Conservation (phyloP, 2,888 invertebrate genomes). For the Cordilura impudica region DNA sequence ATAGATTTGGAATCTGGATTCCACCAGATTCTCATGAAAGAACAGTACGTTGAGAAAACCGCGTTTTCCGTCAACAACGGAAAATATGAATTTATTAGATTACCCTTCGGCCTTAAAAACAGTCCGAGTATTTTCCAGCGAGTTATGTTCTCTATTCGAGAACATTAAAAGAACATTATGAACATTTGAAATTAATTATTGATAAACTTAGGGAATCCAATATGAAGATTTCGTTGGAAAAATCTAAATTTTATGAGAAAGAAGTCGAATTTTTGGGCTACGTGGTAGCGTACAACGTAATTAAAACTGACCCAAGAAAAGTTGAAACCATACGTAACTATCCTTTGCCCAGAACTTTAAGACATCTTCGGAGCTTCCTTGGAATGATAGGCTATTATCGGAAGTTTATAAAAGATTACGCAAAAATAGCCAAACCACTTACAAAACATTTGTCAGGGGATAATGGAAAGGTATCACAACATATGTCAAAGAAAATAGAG, state of each 20-base stretch:
- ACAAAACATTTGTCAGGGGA: conserved; percentile 58
- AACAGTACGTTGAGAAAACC: conserved; percentile 55
- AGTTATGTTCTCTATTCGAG: conserved; percentile 58
- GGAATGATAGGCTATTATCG: conserved; percentile 52
- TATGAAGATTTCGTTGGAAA: conserved; percentile 64
- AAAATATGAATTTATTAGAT: too few species aligned
- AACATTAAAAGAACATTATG: conserved; percentile 40
- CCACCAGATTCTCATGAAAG: conserved; percentile 54
- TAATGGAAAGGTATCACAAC: too few species aligned
- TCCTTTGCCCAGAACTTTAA: conserved; percentile 56
- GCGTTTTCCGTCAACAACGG: too few species aligned
- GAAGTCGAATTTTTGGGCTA: conserved; percentile 63
- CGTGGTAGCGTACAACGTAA: conserved; percentile 46
- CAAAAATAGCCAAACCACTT: too few species aligned
- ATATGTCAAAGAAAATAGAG: conserved; percentile 45
- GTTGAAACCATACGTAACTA: conserved; percentile 56
- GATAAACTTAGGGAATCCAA: conserved; percentile 48
- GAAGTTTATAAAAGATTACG: conserved; percentile 35
- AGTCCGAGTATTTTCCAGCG: conserved; percentile 53
- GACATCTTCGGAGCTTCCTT: conserved; percentile 60
- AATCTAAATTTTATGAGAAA: conserved; percentile 59
- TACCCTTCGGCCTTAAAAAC: conserved; percentile 53
- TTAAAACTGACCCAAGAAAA: conserved; percentile 60
- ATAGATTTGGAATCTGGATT: conserved; percentile 57
- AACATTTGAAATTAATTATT: conserved; percentile 49